Conservation (phyloP, 2,888 invertebrate genomes). For the Hirtodrosophila histrioides region DNA sequence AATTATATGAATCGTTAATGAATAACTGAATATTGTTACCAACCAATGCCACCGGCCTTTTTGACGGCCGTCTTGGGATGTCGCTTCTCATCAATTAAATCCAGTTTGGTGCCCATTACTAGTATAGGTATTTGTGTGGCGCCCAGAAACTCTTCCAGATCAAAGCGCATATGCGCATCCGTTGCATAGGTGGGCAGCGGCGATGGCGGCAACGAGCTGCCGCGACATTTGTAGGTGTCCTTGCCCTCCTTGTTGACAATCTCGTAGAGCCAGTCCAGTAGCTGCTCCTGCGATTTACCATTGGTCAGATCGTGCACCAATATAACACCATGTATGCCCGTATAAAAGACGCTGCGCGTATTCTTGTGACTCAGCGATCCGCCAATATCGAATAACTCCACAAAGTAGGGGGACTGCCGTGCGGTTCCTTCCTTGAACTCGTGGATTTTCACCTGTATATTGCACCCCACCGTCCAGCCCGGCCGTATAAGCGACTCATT, state of each 20-base stretch:
- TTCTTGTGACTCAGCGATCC: slow-evolving; percentile 97
- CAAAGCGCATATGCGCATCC: slow-evolving; percentile 85
- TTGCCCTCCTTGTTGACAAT: slow-evolving; percentile 90
- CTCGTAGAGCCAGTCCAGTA: slow-evolving; percentile 96
- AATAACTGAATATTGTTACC: slow-evolving; percentile 1
- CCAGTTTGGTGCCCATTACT: slow-evolving; percentile 96
- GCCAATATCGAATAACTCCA: slow-evolving; percentile 99
- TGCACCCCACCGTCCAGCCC: slow-evolving; percentile 98
- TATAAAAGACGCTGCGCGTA: slow-evolving; percentile 96
- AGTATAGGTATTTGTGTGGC: slow-evolving; percentile 95
- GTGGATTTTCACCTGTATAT: slow-evolving; percentile 97
- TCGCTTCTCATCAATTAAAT: slow-evolving; percentile 91
- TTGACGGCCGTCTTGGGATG: slow-evolving; percentile 83
- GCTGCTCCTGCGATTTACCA: slow-evolving; percentile 96
- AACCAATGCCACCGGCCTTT: slow-evolving; percentile 83
- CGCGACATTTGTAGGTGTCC: slow-evolving; percentile 76
- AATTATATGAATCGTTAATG: background rate
- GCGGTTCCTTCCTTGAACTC: slow-evolving; percentile 97
- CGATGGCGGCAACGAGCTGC: slow-evolving; percentile 37
- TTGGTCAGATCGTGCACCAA: slow-evolving; percentile 98
- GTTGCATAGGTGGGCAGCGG: slow-evolving; percentile 32
- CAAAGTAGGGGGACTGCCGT: slow-evolving; percentile 94
- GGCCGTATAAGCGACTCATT: slow-evolving; percentile 93
- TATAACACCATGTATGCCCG: slow-evolving; percentile 97
- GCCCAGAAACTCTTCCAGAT: slow-evolving; percentile 94